phyloP scores from a whole-genome alignment of 2,888 invertebrate species.

The Bombylius major region DNA sequence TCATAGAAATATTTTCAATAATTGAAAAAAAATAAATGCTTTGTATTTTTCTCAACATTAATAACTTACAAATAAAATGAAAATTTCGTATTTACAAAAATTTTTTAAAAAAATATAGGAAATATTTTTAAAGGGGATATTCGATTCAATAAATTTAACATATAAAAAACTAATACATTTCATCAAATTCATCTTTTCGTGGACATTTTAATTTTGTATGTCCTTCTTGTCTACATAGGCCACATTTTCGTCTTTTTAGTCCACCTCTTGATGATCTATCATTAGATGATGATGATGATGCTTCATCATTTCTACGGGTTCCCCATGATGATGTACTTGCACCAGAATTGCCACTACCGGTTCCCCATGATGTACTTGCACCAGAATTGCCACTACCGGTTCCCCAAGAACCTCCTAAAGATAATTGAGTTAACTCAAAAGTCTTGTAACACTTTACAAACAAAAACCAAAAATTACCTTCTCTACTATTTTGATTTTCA shows the following conservation, averaged over 20 bases:
- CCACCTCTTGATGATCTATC: background rate
- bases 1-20: no score
- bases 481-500: background rate
- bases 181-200: conserved; percentile 12
- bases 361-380: background rate
- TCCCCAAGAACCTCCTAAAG: background rate
- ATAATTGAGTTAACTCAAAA: background rate
- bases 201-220: conserved; percentile 49
- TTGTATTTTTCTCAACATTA: no score
- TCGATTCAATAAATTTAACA: no score
- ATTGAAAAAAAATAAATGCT: no score
- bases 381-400: background rate
- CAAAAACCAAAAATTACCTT: background rate
- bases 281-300: background rate
- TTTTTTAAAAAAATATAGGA: no score
- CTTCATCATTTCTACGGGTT: background rate
- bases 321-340: background rate
- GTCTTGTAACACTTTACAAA: background rate
- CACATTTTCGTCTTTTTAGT: conserved; percentile 46
- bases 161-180: background rate
- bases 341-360: background rate
- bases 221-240: conserved; percentile 60
- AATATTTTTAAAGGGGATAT: no score
- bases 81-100: no score
- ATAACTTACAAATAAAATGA: no score